Percentiles rank a stretch among this genome's conserved stretches.
Evolutionary conservation across 2,797 vertebrate genomes (phyloP).

Genomic region (Harpagifer antarcticus): DNA sequence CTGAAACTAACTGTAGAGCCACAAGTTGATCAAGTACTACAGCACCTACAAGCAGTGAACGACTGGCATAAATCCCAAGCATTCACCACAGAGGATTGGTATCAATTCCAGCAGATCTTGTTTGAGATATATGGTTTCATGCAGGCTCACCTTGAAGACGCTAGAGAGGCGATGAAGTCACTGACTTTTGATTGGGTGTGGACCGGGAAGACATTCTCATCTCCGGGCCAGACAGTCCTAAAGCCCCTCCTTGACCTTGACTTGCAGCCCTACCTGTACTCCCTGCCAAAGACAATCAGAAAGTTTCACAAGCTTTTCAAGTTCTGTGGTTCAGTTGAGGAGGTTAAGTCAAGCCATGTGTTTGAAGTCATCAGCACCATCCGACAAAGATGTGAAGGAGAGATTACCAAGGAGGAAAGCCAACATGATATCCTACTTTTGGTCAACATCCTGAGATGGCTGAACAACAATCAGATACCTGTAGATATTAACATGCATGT

Average conservation of each 20-base stretch:
- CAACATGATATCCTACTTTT: constrained; percentile 94
- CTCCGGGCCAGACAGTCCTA: constrained; percentile 92
- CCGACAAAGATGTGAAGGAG: constrained; percentile 87
- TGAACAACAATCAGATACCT: constrained; percentile 95
- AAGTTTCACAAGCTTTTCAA: constrained; percentile 98
- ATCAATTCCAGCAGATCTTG: constrained; percentile 98
- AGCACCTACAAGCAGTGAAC: constrained; percentile 96
- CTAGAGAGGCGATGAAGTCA: constrained; percentile 94
- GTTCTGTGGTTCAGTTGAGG: constrained; percentile 95
- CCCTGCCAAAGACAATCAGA: constrained; percentile 96
- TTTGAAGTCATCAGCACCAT: constrained; percentile 93
- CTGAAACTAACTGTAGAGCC: constrained; percentile 92
- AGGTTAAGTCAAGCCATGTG: constrained; percentile 92
- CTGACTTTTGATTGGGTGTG: constrained; percentile 98
- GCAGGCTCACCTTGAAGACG: constrained; percentile 96
- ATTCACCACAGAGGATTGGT: constrained; percentile 98
- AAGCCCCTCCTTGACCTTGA: constrained; percentile 93
- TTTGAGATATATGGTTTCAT: constrained; percentile 99
- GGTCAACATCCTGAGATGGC: constrained; percentile 95
- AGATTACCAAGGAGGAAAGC: constrained; percentile 90
- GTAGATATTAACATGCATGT: constrained; percentile 91
- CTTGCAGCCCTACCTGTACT: constrained; percentile 96
- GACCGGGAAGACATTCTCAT: constrained; percentile 98
- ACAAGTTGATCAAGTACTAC: constrained; percentile 93
- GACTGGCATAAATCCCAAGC: constrained; percentile 98